These are phyloP conservation scores for Ceratitis capitata DNA, from an alignment of 1,140 invertebrate genomes.

Conservation along the genomic window DNA sequence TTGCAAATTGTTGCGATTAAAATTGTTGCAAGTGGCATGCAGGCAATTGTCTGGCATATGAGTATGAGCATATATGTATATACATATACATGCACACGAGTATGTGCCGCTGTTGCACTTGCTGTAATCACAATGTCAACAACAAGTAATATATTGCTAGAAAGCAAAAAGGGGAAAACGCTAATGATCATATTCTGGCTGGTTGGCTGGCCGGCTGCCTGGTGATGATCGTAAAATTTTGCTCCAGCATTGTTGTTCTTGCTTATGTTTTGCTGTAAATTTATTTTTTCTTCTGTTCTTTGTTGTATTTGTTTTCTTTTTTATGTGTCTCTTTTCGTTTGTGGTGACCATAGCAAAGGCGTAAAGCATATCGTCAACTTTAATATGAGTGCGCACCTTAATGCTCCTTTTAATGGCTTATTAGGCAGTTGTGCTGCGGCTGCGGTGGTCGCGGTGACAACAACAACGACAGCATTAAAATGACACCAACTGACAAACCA, in stretches of 20 bases:
- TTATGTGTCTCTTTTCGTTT: not conserved
- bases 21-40: conserved; percentile 27
- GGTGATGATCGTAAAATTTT: not conserved
- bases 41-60: not conserved
- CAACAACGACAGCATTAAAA: not conserved
- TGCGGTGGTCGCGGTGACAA: not conserved
- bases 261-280: not conserved
- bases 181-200: conserved; percentile 34
- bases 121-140: conserved; percentile 23
- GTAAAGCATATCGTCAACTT: not conserved
- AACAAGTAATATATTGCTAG: too few relatives aligned
- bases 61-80: not conserved
- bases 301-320: not conserved
- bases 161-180: conserved; percentile 4
- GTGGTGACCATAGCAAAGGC: not conserved
- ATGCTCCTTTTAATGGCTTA: conserved; percentile 17
- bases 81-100: not conserved
- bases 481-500: conserved; percentile 16
- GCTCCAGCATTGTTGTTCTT: not conserved
- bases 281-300: not conserved
- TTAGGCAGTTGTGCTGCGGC: not conserved
- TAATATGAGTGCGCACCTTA: conserved; percentile 20
- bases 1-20: conserved; percentile 37
- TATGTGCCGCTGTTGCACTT: not conserved
- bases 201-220: too few relatives aligned